A percentile compares a stretch with the other conserved stretches of the same genome.
These are phyloP conservation scores for Cyprinodon diabolis DNA, from an alignment of 2,797 vertebrate genomes.

Conservation along the genomic window DNA sequence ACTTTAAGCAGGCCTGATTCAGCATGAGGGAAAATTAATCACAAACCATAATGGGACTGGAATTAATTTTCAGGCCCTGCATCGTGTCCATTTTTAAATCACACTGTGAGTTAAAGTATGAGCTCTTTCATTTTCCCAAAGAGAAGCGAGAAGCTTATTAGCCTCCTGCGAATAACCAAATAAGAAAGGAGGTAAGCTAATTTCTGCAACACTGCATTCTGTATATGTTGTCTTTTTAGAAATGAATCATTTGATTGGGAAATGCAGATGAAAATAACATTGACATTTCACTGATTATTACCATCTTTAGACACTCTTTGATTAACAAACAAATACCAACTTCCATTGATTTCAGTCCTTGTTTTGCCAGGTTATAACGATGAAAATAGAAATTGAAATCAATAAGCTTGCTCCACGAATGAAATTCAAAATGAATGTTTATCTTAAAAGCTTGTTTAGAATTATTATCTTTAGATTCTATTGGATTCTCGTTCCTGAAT, in stretches of 20 bases:
- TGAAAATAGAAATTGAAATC: neutral
- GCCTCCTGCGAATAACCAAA: neutral
- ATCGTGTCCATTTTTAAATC: constrained; percentile 17
- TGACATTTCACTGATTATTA: neutral
- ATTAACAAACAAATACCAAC: neutral
- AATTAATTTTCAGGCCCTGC: constrained; percentile 49
- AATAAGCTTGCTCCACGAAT: neutral
- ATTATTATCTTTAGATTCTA: neutral
- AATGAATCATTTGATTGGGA: neutral
- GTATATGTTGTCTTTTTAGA: neutral
- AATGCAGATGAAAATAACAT: neutral
- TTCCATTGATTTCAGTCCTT: neutral
- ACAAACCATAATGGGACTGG: constrained; percentile 53
- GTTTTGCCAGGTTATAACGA: neutral
- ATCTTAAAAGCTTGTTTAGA: neutral
- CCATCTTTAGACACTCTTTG: neutral
- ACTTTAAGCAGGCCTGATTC: constrained; percentile 50
- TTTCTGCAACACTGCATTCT: neutral
- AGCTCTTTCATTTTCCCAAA: constrained; percentile 19
- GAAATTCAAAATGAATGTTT: neutral
- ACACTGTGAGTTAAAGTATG: constrained; percentile 11
- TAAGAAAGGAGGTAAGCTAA: neutral
- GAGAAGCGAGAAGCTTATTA: neutral
- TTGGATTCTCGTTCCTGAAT: neutral
- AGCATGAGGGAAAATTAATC: constrained; percentile 57